Evolutionary conservation across 1,140 invertebrate genomes (phyloP).

Genomic region (Drosophila sechellia): DNA sequence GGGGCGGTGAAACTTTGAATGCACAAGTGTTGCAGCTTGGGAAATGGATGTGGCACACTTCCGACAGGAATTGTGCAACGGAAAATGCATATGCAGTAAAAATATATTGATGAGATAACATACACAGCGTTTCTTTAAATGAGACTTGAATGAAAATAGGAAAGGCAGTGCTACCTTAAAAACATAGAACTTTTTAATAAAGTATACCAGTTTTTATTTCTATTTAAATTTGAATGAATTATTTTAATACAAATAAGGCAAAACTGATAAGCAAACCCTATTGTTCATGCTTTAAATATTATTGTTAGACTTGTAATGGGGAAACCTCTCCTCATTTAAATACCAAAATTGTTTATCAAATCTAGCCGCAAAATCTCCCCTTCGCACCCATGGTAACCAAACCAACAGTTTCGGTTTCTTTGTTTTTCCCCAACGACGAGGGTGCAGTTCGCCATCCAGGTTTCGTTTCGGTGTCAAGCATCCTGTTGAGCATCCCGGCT

Average conservation of each 20-base stretch:
- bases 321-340: background rate
- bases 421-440: slow-evolving; percentile 6
- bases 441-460: slow-evolving; percentile 28
- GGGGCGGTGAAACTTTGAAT: slow-evolving; percentile 25
- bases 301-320: background rate
- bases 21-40: slow-evolving; percentile 40
- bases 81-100: slow-evolving; percentile 20
- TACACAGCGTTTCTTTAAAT: background rate
- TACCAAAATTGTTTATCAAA: background rate
- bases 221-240: background rate
- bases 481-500: slow-evolving; percentile 27
- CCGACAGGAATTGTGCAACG: slow-evolving; percentile 39
- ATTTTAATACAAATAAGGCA: background rate
- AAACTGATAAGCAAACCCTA: background rate
- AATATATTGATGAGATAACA: background rate
- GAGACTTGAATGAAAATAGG: background rate
- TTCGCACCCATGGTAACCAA: slow-evolving; percentile 15
- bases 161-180: no score
- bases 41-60: slow-evolving; percentile 65
- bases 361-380: slow-evolving; percentile 8
- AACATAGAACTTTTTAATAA: no score
- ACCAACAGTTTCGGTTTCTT: slow-evolving; percentile 16
- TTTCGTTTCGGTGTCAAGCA: slow-evolving; percentile 66
- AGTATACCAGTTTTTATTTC: background rate
- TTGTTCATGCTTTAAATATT: background rate